These are phyloP conservation scores for Tyrannus savana DNA, from an alignment of 2,113 vertebrate species.

Conservation along the genomic window DNA sequence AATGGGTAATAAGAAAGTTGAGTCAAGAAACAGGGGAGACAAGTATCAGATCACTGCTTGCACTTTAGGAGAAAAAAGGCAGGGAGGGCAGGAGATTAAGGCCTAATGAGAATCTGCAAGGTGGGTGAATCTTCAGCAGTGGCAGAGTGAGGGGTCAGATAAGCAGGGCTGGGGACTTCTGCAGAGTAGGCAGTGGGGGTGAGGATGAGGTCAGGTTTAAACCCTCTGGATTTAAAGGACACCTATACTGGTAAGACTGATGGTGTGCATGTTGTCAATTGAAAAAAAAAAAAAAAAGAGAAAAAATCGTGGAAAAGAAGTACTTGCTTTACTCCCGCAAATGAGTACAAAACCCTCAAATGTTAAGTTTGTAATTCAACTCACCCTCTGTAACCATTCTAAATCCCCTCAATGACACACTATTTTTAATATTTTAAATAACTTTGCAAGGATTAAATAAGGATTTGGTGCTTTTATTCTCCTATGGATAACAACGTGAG, in stretches of 20 bases:
- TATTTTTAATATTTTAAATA: constrained; percentile 65
- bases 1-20: neutral
- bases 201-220: neutral
- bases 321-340: constrained; percentile 11
- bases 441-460: constrained; percentile 54
- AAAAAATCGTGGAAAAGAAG: neutral
- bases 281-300: neutral
- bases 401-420: constrained; percentile 29
- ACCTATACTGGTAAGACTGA: neutral
- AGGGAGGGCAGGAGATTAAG: neutral
- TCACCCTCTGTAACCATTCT: neutral
- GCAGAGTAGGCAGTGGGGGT: neutral
- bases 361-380: constrained; percentile 26
- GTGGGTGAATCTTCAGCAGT: fast-evolving
- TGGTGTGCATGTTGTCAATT: neutral
- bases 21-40: neutral
- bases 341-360: neutral
- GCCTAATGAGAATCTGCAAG: neutral
- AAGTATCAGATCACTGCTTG: neutral
- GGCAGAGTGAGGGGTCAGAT: neutral
- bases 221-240: neutral
- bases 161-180: neutral
- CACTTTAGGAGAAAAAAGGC: neutral
- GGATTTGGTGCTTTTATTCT: constrained; percentile 50
- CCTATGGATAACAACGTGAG: neutral